phyloP scores from a whole-genome alignment of 2,888 invertebrate species.

The Brachynemurus nebulosus region DNA sequence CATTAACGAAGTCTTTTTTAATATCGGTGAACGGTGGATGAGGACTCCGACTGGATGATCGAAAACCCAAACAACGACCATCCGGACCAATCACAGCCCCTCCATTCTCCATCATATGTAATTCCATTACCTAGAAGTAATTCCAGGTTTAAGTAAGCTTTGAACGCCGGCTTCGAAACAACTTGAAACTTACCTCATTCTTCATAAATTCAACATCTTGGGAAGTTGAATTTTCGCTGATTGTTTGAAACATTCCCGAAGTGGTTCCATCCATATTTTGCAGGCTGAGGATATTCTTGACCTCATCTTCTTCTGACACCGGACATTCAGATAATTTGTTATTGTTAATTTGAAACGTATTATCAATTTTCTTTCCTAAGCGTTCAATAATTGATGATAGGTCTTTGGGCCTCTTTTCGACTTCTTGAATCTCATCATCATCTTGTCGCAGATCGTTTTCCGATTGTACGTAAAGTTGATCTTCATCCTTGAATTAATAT shows the following conservation, averaged over 20 bases:
- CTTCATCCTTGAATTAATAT: constrained; percentile 6
- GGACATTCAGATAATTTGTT: background rate
- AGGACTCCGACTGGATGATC: constrained; percentile 19
- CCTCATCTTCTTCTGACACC: background rate
- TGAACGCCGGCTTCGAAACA: too few relatives aligned
- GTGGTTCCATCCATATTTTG: constrained; percentile 43
- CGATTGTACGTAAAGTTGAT: constrained; percentile 3
- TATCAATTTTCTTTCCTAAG: constrained; percentile 12
- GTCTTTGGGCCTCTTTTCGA: constrained; percentile 11
- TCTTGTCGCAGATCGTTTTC: constrained; percentile 5
- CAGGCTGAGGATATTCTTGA: constrained; percentile 27
- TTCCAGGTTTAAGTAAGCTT: constrained; percentile 7
- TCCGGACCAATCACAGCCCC: constrained; percentile 49
- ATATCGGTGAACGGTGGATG: background rate
- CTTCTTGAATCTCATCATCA: constrained; percentile 5
- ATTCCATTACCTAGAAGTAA: constrained; percentile 39
- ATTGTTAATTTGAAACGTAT: background rate
- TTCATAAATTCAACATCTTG: constrained; percentile 37
- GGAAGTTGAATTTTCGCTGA: constrained; percentile 27
- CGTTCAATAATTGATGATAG: constrained; percentile 14
- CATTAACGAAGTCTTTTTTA: constrained; percentile 2
- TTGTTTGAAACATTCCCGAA: constrained; percentile 51
- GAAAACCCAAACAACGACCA: constrained; percentile 40
- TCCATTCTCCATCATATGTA: constrained; percentile 39
- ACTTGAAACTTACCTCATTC: constrained; percentile 43